Percentiles rank a stretch among this genome's conserved stretches.
Evolutionary conservation across 2,888 invertebrate species (phyloP).

Genomic region (Perdita meconis): DNA sequence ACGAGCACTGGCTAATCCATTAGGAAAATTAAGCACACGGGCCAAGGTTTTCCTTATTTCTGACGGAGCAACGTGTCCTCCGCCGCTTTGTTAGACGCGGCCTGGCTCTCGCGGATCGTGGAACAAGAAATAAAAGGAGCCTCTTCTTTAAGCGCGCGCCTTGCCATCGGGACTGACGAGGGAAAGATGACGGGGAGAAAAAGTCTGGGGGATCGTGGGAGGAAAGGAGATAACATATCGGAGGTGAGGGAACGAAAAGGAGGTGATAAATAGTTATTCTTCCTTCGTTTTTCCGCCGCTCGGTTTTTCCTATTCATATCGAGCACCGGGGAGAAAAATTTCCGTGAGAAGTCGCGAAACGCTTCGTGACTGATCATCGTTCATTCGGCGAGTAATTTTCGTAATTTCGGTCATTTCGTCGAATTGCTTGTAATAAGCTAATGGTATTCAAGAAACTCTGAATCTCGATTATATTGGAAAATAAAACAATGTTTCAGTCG

Average conservation of each 20-base stretch:
- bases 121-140: slow-evolving; percentile 55
- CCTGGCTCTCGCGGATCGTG: slow-evolving; percentile 29
- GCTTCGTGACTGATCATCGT: not conserved
- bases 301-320: not conserved
- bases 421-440: not conserved
- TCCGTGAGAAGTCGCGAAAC: not conserved
- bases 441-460: not conserved
- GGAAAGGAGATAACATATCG: slow-evolving; percentile 51
- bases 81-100: slow-evolving; percentile 46
- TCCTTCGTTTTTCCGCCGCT: not conserved
- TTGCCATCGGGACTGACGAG: not conserved
- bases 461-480: too few relatives aligned
- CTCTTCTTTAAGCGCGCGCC: slow-evolving; percentile 37
- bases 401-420: slow-evolving; percentile 1
- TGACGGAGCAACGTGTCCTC: slow-evolving; percentile 49
- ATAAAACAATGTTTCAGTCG: not conserved
- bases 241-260: slow-evolving; percentile 28
- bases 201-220: not conserved
- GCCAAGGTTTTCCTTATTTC: slow-evolving; percentile 49
- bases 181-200: slow-evolving; percentile 23
- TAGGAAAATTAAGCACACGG: slow-evolving; percentile 75
- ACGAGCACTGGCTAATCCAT: slow-evolving; percentile 73
- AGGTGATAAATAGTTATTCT: slow-evolving; percentile 51
- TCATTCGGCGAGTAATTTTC: not conserved
- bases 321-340: not conserved